Evolutionary conservation across 2,113 vertebrate genomes (phyloP), one percentile per base, ranked within the genome.

Genomic region (Leptodactylus fuscus): DNA sequence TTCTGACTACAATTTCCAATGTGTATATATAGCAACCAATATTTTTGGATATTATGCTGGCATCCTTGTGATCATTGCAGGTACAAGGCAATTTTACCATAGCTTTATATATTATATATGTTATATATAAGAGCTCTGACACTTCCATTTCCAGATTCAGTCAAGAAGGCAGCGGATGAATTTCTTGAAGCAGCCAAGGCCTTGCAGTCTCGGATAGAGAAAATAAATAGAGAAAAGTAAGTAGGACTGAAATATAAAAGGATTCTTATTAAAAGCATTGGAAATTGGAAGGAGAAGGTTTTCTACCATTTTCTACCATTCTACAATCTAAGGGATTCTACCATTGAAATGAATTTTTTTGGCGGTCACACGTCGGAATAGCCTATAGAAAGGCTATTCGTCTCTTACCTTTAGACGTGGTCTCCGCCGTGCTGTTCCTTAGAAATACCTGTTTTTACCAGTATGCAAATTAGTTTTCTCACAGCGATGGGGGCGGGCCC

Each of bases 221-320:
- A 18, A 22, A 70, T 65, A 24, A 67, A 87, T 24, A 58, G 58
- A 51, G 71, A 60, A 41, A 87, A 87, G 85, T 87, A 53, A 87
- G 85, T 81, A 36, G 9, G 16, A 24, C 12, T 9, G 16, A 20
- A 65, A 67, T n/a, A n/a, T n/a, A 60, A 60, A 27, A 4, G 4
- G 60, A 29, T 29, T 15, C 12, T 62, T 62, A 12, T 29, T 29
- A 0, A 32, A 62, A 62, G 13, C 12, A 16, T 62, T 15, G 60
- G 6, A 62, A 32, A 29, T 5, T 62, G 27, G 12, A 29, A 5
- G 12, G 16, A n/a, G n/a, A n/a, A n/a, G n/a, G n/a, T n/a, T n/a
- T n/a, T n/a, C n/a, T n/a, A n/a, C n/a, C n/a, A n/a, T n/a, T n/a
- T n/a, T n/a, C n/a, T n/a, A n/a, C n/a, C n/a, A n/a, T n/a, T n/a